A percentile compares a stretch with the other conserved stretches of the same genome.
Conservation (phyloP, 2,888 invertebrate genomes). For the Saturnia pavonia region DNA sequence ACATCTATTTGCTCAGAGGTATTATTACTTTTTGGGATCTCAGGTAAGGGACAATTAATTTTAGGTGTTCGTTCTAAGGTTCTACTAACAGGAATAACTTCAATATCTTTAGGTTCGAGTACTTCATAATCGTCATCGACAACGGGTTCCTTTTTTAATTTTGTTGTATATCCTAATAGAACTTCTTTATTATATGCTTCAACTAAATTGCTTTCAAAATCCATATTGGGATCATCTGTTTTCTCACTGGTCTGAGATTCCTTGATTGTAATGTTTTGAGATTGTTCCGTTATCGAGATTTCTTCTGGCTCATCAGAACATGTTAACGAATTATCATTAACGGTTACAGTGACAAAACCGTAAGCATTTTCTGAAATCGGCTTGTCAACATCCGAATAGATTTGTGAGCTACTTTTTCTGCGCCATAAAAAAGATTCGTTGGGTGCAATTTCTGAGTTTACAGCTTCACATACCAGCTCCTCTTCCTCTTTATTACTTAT, state of each 20-base stretch:
- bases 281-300: constrained; percentile 49
- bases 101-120: constrained; percentile 62
- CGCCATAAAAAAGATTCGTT: constrained; percentile 86
- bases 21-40: constrained; percentile 60
- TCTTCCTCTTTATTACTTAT: constrained; percentile 30
- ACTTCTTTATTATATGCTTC: constrained; percentile 75
- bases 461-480: constrained; percentile 53
- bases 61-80: constrained; percentile 59
- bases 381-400: constrained; percentile 68
- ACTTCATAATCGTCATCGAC: constrained; percentile 75
- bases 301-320: constrained; percentile 44
- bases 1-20: constrained; percentile 24
- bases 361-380: constrained; percentile 61
- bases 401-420: constrained; percentile 68
- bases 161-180: constrained; percentile 60
- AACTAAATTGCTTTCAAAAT: constrained; percentile 72
- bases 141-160: constrained; percentile 48
- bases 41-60: constrained; percentile 76
- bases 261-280: constrained; percentile 39
- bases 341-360: constrained; percentile 57
- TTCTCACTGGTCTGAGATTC: constrained; percentile 51
- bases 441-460: constrained; percentile 74
- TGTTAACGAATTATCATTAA: constrained; percentile 48
- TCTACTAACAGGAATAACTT: constrained; percentile 64
- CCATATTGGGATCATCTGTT: constrained; percentile 51